A percentile compares a stretch with the other conserved stretches of the same genome.
These are phyloP conservation scores for Gnathonemus longibarbis DNA, from an alignment of 2,113 vertebrate genomes.

Conservation along the genomic window DNA sequence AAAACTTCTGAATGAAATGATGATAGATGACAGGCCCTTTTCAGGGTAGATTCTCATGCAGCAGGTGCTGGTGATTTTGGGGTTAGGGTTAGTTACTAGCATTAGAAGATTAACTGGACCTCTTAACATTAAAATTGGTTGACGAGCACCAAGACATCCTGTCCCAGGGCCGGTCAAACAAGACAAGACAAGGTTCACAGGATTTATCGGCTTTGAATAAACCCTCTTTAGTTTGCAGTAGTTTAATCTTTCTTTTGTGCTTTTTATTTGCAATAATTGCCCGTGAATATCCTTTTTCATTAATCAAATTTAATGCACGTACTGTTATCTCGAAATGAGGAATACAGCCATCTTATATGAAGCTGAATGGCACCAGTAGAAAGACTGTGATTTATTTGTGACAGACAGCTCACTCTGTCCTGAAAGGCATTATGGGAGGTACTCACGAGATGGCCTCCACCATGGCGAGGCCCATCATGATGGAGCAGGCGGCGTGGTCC, in stretches of 20 bases:
- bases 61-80: background rate
- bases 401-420: background rate
- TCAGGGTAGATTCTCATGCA: background rate
- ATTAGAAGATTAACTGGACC: background rate
- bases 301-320: background rate
- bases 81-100: background rate
- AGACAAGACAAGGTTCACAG: background rate
- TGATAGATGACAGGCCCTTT: background rate
- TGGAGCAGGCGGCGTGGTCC: slow-evolving; percentile 86
- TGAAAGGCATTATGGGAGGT: background rate
- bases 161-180: background rate
- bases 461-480: slow-evolving; percentile 91
- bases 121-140: background rate
- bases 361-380: background rate
- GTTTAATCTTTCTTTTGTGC: background rate
- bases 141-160: background rate
- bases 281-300: background rate
- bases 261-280: background rate
- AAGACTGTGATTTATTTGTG: background rate
- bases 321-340: background rate
- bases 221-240: background rate
- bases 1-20: background rate
- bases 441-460: slow-evolving; percentile 92
- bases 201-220: background rate
- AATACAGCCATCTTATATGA: background rate